phyloP scores from a whole-genome alignment of 2,888 invertebrate genomes.

The Drosophila hamatofila region DNA sequence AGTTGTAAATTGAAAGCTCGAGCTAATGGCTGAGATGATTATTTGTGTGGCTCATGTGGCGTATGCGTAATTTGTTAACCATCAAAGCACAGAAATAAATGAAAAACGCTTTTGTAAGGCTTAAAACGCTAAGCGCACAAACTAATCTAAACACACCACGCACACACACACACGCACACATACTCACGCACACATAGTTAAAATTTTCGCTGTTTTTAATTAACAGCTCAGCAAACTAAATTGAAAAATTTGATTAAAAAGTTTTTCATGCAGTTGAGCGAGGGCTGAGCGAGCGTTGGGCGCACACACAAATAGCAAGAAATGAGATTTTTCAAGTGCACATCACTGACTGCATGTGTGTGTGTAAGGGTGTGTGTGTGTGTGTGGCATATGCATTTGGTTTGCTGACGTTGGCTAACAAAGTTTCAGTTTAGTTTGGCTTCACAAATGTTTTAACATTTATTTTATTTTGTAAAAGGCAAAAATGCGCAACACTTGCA shows the following conservation, averaged over 20 bases:
- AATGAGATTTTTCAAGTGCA: constrained; percentile 72
- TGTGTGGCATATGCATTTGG: constrained; percentile 29
- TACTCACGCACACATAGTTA: constrained; percentile 13
- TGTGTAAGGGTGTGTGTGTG: constrained; percentile 28
- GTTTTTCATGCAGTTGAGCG: constrained; percentile 52
- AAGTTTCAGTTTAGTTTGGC: constrained; percentile 77
- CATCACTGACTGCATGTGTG: constrained; percentile 21
- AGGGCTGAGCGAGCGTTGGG: background rate
- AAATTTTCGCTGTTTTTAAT: constrained; percentile 66
- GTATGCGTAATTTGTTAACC: constrained; percentile 58
- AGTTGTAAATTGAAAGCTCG: constrained; percentile 5
- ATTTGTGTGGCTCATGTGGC: constrained; percentile 25
- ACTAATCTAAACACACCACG: constrained; percentile 42
- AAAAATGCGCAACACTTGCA: constrained; percentile 56
- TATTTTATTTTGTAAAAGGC: constrained; percentile 70
- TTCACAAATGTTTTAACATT: constrained; percentile 75
- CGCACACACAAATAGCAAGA: constrained; percentile 40
- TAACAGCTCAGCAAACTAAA: constrained; percentile 74
- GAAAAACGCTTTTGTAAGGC: constrained; percentile 49
- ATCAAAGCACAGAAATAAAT: constrained; percentile 49
- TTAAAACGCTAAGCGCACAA: constrained; percentile 54
- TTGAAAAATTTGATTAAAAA: constrained; percentile 81
- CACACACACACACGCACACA: constrained; percentile 13
- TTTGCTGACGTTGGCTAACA: constrained; percentile 41
- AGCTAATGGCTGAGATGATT: background rate